Conservation (phyloP, 1,140 invertebrate genomes). For the Eciton burchellii region DNA sequence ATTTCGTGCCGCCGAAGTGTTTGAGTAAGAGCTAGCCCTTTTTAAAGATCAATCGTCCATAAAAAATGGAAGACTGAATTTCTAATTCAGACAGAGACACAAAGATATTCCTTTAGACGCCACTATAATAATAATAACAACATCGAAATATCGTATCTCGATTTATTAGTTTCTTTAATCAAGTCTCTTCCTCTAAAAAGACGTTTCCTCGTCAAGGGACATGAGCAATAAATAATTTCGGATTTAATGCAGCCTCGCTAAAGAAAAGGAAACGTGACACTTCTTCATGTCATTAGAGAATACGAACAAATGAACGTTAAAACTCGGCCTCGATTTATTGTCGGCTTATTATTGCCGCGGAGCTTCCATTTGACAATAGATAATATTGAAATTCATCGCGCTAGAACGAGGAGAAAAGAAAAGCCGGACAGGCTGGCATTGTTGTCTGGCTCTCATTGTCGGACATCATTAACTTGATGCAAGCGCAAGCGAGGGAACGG, state of each 20-base stretch:
- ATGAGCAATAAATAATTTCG: background rate
- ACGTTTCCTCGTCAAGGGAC: no score
- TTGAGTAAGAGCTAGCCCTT: background rate
- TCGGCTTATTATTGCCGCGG: conserved; percentile 5
- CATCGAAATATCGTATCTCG: no score
- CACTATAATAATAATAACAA: background rate
- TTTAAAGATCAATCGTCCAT: background rate
- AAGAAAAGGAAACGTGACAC: background rate
- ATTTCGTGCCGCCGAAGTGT: background rate
- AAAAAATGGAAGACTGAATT: background rate
- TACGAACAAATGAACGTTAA: conserved; percentile 16
- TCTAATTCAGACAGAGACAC: background rate
- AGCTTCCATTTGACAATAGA: conserved; percentile 37
- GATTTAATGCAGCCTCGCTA: background rate
- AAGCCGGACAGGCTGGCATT: conserved; percentile 30
- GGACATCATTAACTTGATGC: conserved; percentile 51
- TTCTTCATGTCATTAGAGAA: background rate
- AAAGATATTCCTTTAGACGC: background rate
- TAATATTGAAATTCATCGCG: conserved; percentile 44
- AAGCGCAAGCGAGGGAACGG: background rate
- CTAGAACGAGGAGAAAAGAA: conserved; percentile 33
- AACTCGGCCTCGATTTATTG: background rate
- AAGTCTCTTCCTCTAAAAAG: background rate
- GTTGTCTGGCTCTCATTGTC: conserved; percentile 47
- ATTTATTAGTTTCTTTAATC: conserved; percentile 11